Percentiles rank a stretch among this genome's conserved stretches.
Evolutionary conservation across 2,888 invertebrate species (phyloP).

Genomic region (Parnassius orleans): DNA sequence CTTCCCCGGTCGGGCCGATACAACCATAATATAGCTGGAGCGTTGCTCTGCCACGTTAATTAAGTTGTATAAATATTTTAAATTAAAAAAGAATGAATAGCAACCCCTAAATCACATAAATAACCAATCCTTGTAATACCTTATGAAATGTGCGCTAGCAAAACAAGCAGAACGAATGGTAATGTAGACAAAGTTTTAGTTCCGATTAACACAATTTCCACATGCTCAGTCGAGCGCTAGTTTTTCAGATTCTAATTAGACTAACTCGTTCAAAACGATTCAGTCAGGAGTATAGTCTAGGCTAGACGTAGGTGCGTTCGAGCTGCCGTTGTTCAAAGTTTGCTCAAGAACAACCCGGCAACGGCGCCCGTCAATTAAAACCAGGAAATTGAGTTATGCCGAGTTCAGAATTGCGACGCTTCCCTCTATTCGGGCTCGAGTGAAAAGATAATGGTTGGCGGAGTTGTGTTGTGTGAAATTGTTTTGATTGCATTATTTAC

Average conservation of each 20-base stretch:
- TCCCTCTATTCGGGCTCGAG: slow-evolving; percentile 15
- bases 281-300: slow-evolving; percentile 15
- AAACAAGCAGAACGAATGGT: background rate
- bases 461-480: slow-evolving; percentile 10
- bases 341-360: slow-evolving; percentile 25
- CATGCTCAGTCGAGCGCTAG: slow-evolving; percentile 10
- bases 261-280: slow-evolving; percentile 24
- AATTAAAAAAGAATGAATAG: no score
- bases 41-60: no score
- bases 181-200: slow-evolving; percentile 1
- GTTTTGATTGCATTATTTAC: slow-evolving; percentile 3
- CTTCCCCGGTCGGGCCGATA: no score
- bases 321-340: slow-evolving; percentile 22
- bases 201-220: slow-evolving; percentile 13
- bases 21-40: no score
- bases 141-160: no score
- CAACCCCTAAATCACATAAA: no score
- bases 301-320: slow-evolving; percentile 18
- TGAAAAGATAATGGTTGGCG: slow-evolving; percentile 18
- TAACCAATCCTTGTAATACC: no score
- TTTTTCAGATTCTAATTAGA: slow-evolving; percentile 22
- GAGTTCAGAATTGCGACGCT: slow-evolving; percentile 23
- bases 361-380: slow-evolving; percentile 26
- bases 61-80: no score
- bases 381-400: slow-evolving; percentile 28